Evolutionary conservation across 2,113 vertebrate genomes (phyloP), one percentile per base, ranked within the genome.

Genomic region (Brachyhypopomus occidentalis): DNA sequence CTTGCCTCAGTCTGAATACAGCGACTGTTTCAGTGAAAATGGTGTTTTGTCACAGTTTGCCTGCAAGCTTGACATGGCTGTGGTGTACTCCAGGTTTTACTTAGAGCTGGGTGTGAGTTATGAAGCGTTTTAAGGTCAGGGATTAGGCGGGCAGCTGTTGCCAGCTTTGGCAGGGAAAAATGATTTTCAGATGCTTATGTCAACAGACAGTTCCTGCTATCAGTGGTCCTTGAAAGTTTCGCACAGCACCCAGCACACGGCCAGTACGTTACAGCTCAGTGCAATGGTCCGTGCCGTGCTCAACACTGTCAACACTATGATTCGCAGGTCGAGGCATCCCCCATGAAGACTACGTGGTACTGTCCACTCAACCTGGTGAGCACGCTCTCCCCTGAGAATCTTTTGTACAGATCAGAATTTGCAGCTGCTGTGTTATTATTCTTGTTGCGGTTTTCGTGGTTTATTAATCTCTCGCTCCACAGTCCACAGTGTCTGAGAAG

Each of bases 311-410:
- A 12, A 8, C 66, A 78, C 22, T 84, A 14, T 86, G 25, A 25
- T 85, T 58, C 69, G 58, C 80, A 94, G 93, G 90, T 85, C 12
- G 92, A 93, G 38, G 86, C 89, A 48, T 91, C 91, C 59, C 87
- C 89, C 20, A 94, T 94, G 94, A 94, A 94, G 89, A 94, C 93
- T 0, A 94, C 92, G 63, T 94, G 94, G 94, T 94, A 94, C 91
- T 94, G 93, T 78, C 92, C 92, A 69, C 86, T 94, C 67, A 90
- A 94, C 80, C 83, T 92, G 92, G 94, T 94, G 88, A 88, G 92
- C 11, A 16, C 55, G 45, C 25, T 12, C 41, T 2, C n/a, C 52
- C 55, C 34, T 64, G 22, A 38, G 20, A 41, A 22, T 5, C 9
- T 7, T 55, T 17, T 23, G 69, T 48, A 11, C 52, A 12, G 34